Conservation (phyloP, 1,140 invertebrate genomes). For the Monomorium pharaonis region DNA sequence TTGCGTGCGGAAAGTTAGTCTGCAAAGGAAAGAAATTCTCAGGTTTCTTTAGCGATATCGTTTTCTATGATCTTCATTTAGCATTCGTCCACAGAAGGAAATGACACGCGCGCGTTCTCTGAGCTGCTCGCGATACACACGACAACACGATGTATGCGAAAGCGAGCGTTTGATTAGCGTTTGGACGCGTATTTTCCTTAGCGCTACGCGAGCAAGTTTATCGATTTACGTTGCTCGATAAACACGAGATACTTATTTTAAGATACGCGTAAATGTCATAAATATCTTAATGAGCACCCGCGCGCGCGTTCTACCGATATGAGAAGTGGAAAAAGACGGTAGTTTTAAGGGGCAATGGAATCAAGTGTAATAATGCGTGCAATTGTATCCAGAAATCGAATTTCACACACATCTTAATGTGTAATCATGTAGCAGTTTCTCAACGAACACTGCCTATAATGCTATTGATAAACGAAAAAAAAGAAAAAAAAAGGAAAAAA, state of each 20-base stretch:
- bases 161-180: constrained; percentile 42
- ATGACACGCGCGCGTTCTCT: background rate
- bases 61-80: constrained; percentile 42
- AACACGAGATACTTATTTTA: constrained; percentile 57
- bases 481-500: background rate
- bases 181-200: constrained; percentile 42
- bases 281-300: constrained; percentile 44
- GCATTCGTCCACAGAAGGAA: background rate
- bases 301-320: constrained; percentile 33
- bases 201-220: constrained; percentile 38
- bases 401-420: constrained; percentile 30
- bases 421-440: constrained; percentile 73
- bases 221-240: constrained; percentile 52
- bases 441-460: constrained; percentile 74
- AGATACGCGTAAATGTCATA: constrained; percentile 53
- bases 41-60: constrained; percentile 41
- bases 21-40: constrained; percentile 66
- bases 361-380: constrained; percentile 7
- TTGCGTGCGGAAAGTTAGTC: constrained; percentile 24
- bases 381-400: constrained; percentile 43
- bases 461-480: constrained; percentile 62
- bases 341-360: constrained; percentile 25
- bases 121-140: background rate
- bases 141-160: constrained; percentile 11
- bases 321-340: background rate